Percentiles rank a stretch among this genome's conserved stretches.
phyloP scores from a whole-genome alignment of 2,113 vertebrate species.

The Campylomormyrus tamandua region DNA sequence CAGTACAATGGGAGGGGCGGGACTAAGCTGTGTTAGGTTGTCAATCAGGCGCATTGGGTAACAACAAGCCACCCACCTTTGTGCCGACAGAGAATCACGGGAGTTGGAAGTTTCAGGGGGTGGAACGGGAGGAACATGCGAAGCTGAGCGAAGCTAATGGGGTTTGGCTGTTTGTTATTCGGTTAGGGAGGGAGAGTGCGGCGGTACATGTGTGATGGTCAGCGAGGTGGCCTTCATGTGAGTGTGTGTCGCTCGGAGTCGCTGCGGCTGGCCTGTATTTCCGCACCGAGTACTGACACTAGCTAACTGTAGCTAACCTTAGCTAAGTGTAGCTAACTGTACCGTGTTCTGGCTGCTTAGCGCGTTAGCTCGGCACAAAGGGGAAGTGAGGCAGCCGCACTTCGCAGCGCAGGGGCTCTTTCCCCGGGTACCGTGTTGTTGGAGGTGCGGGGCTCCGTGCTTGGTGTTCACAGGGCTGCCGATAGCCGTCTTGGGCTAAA shows the following conservation, averaged over 20 bases:
- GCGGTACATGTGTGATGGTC: background rate
- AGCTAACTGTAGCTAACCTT: background rate
- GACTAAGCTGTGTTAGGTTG: background rate
- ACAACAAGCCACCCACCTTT: constrained; percentile 60
- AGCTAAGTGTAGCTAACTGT: constrained; percentile 23
- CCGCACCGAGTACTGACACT: constrained; percentile 5
- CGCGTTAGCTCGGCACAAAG: background rate
- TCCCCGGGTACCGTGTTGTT: background rate
- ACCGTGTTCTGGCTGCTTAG: constrained; percentile 10
- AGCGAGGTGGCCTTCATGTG: background rate
- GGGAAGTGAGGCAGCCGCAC: background rate
- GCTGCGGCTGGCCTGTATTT: constrained; percentile 1
- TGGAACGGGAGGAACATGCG: constrained; percentile 1
- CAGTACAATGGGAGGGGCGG: background rate
- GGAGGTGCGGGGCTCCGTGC: background rate
- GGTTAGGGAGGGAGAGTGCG: background rate
- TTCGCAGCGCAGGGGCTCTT: background rate
- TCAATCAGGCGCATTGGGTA: constrained; percentile 40
- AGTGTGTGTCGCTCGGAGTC: background rate
- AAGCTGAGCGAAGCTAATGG: background rate
- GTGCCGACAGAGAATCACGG: constrained; percentile 39
- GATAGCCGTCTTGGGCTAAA: background rate
- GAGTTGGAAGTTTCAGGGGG: constrained; percentile 48
- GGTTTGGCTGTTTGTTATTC: background rate
- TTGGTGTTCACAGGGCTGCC: background rate